Evolutionary conservation across 1,140 invertebrate species (phyloP).

Genomic region (Drosophila kohkoa): DNA sequence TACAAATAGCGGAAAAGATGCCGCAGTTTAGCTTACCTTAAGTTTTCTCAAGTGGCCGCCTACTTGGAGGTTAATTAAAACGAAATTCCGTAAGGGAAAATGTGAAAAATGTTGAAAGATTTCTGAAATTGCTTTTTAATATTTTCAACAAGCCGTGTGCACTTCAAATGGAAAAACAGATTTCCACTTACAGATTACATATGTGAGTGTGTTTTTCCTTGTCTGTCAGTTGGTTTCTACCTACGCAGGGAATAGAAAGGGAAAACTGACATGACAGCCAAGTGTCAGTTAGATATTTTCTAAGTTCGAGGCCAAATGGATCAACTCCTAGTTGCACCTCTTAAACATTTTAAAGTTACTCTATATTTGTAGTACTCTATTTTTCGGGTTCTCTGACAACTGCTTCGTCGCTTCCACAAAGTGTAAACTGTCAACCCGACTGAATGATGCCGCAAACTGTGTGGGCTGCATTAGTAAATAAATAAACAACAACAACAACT

Average conservation of each 20-base stretch:
- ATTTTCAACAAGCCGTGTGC: slow-evolving; percentile 59
- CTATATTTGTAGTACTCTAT: slow-evolving; percentile 8
- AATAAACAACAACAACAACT: slow-evolving; percentile 22
- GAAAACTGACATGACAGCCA: slow-evolving; percentile 34
- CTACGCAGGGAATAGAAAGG: not conserved
- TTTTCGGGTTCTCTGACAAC: slow-evolving; percentile 25
- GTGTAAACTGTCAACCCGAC: slow-evolving; percentile 54
- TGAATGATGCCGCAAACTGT: slow-evolving; percentile 29
- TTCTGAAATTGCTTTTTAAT: slow-evolving; percentile 71
- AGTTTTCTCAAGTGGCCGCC: slow-evolving; percentile 56
- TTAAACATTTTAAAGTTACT: slow-evolving; percentile 11
- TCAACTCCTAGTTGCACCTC: slow-evolving; percentile 15
- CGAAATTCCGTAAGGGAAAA: slow-evolving; percentile 31
- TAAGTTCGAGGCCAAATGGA: slow-evolving; percentile 24
- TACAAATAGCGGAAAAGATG: slow-evolving; percentile 46
- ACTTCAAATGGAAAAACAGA: slow-evolving; percentile 41
- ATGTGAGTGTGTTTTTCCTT: not conserved
- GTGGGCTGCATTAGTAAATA: slow-evolving; percentile 68
- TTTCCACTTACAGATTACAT: slow-evolving; percentile 67
- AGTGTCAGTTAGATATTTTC: slow-evolving; percentile 38
- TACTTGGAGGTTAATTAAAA: slow-evolving; percentile 63
- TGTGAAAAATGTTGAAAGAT: slow-evolving; percentile 38
- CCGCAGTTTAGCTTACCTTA: slow-evolving; percentile 51
- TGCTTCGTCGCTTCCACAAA: slow-evolving; percentile 7
- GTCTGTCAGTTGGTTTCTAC: slow-evolving; percentile 28